A percentile compares a stretch with the other conserved stretches of the same genome.
phyloP scores from a whole-genome alignment of 1,140 invertebrate genomes.

The Hyphantria cunea region DNA sequence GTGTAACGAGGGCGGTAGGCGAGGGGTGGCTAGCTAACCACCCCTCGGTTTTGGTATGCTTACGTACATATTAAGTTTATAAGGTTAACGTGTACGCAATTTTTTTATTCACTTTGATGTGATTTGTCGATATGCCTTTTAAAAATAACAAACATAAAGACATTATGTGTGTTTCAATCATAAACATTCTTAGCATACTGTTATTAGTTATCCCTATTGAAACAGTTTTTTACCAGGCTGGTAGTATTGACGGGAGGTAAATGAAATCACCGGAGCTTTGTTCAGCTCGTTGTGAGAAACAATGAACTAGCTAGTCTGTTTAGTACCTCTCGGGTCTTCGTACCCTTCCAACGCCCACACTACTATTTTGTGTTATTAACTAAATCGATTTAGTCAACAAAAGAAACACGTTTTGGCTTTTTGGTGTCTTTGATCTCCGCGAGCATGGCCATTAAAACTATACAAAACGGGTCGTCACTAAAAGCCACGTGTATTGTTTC shows the following conservation, averaged over 20 bases:
- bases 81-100: too few relatives aligned
- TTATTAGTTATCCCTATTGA: too few relatives aligned
- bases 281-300: slow-evolving; percentile 51
- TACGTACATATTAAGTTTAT: too few relatives aligned
- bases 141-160: too few relatives aligned
- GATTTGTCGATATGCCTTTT: too few relatives aligned
- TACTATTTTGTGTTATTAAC: slow-evolving; percentile 32
- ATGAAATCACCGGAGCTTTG: slow-evolving; percentile 55
- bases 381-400: slow-evolving; percentile 32
- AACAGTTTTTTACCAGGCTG: slow-evolving; percentile 43
- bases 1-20: too few relatives aligned
- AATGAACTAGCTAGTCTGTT: slow-evolving; percentile 46
- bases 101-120: too few relatives aligned
- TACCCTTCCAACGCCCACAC: slow-evolving; percentile 30
- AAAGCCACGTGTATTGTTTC: not conserved
- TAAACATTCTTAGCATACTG: too few relatives aligned
- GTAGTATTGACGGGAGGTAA: slow-evolving; percentile 55
- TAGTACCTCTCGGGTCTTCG: slow-evolving; percentile 34
- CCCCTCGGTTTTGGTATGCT: too few relatives aligned
- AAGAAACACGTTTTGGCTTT: slow-evolving; percentile 26
- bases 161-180: too few relatives aligned
- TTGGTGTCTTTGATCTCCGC: not conserved
- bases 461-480: not conserved
- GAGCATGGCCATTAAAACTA: not conserved
- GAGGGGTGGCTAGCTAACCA: slow-evolving; percentile 32